Evolutionary conservation across 1,140 invertebrate genomes (phyloP).

Genomic region (Dufourea novaeangliae): DNA sequence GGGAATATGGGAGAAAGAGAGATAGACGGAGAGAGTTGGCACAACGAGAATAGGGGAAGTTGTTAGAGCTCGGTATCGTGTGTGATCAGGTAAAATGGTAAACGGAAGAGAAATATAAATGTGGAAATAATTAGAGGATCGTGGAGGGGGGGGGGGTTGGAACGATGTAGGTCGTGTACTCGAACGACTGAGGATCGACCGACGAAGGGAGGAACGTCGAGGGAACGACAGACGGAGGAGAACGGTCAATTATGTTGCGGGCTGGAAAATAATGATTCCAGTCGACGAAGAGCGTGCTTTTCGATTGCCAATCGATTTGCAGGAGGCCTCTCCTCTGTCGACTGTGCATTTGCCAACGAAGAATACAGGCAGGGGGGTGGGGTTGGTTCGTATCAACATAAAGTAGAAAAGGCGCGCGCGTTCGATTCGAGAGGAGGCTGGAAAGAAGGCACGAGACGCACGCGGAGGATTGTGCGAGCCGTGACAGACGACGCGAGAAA

Average conservation of each 20-base stretch:
- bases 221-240: neutral
- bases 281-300: slow-evolving; percentile 29
- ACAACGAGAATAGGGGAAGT: slow-evolving; percentile 8
- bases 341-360: slow-evolving; percentile 37
- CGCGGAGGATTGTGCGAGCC: neutral
- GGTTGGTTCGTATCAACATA: neutral
- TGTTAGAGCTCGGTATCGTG: slow-evolving; percentile 38
- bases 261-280: slow-evolving; percentile 39
- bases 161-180: too few relatives aligned
- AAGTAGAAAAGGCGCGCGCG: neutral
- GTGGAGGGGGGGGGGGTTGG: too few relatives aligned
- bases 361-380: neutral
- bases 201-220: slow-evolving; percentile 16
- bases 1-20: too few relatives aligned
- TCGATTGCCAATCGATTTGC: slow-evolving; percentile 45
- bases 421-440: neutral
- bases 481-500: neutral
- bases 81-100: neutral
- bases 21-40: neutral
- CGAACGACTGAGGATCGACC: too few relatives aligned
- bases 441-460: slow-evolving; percentile 8
- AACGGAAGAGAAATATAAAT: slow-evolving; percentile 2
- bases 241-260: slow-evolving; percentile 44
- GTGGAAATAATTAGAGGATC: slow-evolving; percentile 42
- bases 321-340: slow-evolving; percentile 17